Conservation (phyloP, 1,140 invertebrate genomes). For the Drosophila equinoxialis region DNA sequence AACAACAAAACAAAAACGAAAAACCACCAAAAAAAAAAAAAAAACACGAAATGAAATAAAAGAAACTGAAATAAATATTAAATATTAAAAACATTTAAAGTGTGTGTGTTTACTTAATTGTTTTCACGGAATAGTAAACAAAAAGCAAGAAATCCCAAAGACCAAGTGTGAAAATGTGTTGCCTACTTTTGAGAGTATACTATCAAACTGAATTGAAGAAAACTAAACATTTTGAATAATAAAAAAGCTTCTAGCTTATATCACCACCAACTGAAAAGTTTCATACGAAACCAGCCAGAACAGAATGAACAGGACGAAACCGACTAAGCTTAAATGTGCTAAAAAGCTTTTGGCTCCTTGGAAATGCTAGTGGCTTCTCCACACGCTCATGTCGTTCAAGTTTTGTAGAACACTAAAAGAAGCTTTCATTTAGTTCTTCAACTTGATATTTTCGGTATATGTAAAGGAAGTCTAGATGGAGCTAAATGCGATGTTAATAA, state of each 20-base stretch:
- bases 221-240: not conserved
- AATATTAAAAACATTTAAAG: slow-evolving; percentile 29
- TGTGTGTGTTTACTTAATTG: not conserved
- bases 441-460: not conserved
- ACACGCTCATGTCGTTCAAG: too few relatives aligned
- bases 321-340: not conserved
- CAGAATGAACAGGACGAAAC: not conserved
- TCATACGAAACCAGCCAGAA: not conserved
- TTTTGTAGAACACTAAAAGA: not conserved
- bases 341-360: not conserved
- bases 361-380: not conserved
- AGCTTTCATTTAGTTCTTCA: not conserved
- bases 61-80: slow-evolving; percentile 54
- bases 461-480: not conserved
- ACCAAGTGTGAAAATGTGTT: not conserved
- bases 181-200: not conserved
- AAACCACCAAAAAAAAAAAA: not conserved
- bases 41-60: slow-evolving; percentile 19
- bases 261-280: not conserved
- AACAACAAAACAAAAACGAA: not conserved
- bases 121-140: not conserved
- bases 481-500: not conserved
- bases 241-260: not conserved
- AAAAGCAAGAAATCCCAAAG: too few relatives aligned
- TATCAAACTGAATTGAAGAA: not conserved